Evolutionary conservation across 2,888 invertebrate genomes (phyloP).

Genomic region (Globia sparganii): DNA sequence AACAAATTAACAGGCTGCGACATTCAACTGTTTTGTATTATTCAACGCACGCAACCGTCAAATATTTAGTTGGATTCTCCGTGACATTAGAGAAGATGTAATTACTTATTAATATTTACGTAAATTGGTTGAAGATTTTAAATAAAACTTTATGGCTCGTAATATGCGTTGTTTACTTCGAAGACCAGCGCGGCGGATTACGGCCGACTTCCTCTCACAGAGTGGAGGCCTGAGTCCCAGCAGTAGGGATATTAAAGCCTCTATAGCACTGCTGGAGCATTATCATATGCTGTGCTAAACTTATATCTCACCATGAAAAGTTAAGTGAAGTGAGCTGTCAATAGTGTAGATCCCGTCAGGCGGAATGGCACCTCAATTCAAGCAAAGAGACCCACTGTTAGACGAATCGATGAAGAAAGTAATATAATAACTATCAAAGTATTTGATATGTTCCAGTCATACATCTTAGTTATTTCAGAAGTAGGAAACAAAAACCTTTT

Average conservation of each 20-base stretch:
- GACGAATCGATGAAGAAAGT: not conserved
- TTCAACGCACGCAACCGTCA: not conserved
- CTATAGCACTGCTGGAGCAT: too few species aligned
- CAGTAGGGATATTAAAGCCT: not conserved
- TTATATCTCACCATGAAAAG: too few species aligned
- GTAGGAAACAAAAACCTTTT: not conserved
- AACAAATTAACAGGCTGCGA: not conserved
- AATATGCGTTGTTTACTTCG: not conserved
- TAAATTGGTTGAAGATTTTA: too few species aligned
- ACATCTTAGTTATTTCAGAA: not conserved
- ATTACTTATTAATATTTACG: not conserved
- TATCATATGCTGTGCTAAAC: too few species aligned
- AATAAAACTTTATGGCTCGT: not conserved
- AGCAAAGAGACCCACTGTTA: not conserved
- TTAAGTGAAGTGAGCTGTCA: too few species aligned
- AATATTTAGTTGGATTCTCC: conserved; percentile 15
- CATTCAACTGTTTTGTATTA: conserved; percentile 3
- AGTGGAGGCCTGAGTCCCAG: not conserved
- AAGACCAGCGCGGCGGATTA: not conserved
- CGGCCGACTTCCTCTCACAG: not conserved
- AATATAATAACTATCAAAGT: not conserved
- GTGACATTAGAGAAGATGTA: not conserved
- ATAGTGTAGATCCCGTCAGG: too few species aligned
- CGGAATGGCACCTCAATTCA: too few species aligned
- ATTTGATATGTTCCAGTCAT: not conserved